Evolutionary conservation across 2,113 vertebrate genomes (phyloP).

Genomic region (Platysteira castanea): DNA sequence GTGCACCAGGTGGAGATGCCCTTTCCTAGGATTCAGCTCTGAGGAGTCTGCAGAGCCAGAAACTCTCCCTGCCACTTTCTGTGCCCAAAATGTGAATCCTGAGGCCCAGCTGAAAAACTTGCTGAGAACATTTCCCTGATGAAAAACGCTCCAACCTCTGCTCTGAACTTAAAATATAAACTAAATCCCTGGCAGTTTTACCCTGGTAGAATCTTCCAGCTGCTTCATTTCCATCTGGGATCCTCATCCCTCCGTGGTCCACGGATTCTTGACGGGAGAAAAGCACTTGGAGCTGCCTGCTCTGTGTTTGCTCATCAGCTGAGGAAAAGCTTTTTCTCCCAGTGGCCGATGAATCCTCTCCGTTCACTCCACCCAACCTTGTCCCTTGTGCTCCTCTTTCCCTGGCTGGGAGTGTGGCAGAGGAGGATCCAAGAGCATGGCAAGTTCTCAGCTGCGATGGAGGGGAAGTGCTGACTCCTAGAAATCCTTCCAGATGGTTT

Average conservation of each 20-base stretch:
- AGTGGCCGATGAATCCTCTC: background rate
- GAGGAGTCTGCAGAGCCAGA: background rate
- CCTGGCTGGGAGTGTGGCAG: background rate
- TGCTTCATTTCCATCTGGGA: background rate
- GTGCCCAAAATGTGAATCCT: background rate
- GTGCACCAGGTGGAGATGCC: background rate
- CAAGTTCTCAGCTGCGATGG: background rate
- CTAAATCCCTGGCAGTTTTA: background rate
- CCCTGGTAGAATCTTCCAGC: background rate
- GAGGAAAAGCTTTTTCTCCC: background rate
- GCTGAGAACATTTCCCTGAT: background rate
- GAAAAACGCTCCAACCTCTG: background rate
- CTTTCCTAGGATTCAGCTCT: background rate
- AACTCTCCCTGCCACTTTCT: background rate
- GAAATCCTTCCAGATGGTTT: slow-evolving; percentile 75
- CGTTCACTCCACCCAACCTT: background rate
- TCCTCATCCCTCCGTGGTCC: background rate
- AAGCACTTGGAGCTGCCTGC: background rate
- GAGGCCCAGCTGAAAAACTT: background rate
- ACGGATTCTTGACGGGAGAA: background rate
- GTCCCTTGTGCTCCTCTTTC: background rate
- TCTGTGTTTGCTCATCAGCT: background rate
- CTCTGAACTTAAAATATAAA: background rate
- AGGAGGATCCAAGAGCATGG: background rate
- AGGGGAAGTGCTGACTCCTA: slow-evolving; percentile 66